Percentiles rank a stretch among this genome's conserved stretches.
Conservation (phyloP, 2,888 invertebrate genomes). For the Drosophila acutilabella region DNA sequence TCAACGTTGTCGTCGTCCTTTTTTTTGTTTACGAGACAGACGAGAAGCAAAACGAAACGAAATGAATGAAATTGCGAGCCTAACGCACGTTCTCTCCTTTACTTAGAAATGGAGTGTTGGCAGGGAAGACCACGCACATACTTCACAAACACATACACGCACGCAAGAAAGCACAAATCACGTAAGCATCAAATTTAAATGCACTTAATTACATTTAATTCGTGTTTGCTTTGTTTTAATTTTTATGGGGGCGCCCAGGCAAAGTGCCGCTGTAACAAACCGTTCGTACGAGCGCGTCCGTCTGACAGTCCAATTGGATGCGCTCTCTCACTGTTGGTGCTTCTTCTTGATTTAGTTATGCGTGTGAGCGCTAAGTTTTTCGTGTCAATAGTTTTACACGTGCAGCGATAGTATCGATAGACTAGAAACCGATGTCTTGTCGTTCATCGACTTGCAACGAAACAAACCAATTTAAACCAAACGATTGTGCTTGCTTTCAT, state of each 20-base stretch:
- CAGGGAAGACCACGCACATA: slow-evolving; percentile 14
- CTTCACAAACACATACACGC: slow-evolving; percentile 30
- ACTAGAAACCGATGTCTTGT: slow-evolving; percentile 9
- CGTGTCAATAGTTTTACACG: slow-evolving; percentile 60
- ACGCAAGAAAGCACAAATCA: slow-evolving; percentile 49
- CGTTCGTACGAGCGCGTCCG: slow-evolving; percentile 65
- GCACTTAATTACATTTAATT: slow-evolving; percentile 72
- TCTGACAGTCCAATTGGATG: slow-evolving; percentile 61
- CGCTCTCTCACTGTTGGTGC: slow-evolving; percentile 42
- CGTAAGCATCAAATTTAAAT: slow-evolving; percentile 72
- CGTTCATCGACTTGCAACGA: slow-evolving; percentile 36
- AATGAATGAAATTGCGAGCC: slow-evolving; percentile 53
- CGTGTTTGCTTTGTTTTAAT: slow-evolving; percentile 56
- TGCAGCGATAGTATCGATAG: slow-evolving; percentile 64
- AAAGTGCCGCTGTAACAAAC: slow-evolving; percentile 62
- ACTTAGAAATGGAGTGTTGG: slow-evolving; percentile 9
- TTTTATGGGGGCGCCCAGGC: slow-evolving; percentile 38
- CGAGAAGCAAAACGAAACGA: slow-evolving; percentile 21
- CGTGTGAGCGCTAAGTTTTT: slow-evolving; percentile 58
- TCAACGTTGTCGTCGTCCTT: slow-evolving; percentile 35
- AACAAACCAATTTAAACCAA: slow-evolving; percentile 29
- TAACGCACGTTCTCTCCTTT: slow-evolving; percentile 21
- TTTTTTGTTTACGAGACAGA: slow-evolving; percentile 35
- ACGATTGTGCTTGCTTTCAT: slow-evolving; percentile 1
- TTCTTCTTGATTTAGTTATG: slow-evolving; percentile 51